Conservation (phyloP, 2,888 invertebrate species). For the Agonum fuliginosum region DNA sequence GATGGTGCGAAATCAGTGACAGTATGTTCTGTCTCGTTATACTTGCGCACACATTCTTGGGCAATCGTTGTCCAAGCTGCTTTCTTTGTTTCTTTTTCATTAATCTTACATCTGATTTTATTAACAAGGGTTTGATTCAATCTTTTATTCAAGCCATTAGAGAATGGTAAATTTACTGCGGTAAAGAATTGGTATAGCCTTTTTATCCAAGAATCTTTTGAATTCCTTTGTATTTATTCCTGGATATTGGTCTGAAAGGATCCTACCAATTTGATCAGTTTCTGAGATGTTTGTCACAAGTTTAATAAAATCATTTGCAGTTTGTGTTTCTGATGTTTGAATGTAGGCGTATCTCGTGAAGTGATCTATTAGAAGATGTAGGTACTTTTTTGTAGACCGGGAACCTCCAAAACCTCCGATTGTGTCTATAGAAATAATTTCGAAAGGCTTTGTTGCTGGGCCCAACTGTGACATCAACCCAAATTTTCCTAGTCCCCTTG, state of each 20-base stretch:
- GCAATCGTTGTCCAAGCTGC: slow-evolving; percentile 63
- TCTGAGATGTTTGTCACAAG: slow-evolving; percentile 62
- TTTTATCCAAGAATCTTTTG: slow-evolving; percentile 64
- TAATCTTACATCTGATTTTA: no score
- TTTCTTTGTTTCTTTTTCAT: no score
- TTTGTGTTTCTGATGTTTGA: slow-evolving; percentile 64
- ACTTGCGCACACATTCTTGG: slow-evolving; percentile 63
- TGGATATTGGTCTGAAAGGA: slow-evolving; percentile 67
- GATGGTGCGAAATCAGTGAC: slow-evolving; percentile 63
- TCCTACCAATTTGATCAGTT: slow-evolving; percentile 63
- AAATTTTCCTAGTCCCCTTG: no score
- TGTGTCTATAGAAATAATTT: slow-evolving; percentile 66
- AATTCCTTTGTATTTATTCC: slow-evolving; percentile 67
- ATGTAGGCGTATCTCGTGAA: slow-evolving; percentile 65
- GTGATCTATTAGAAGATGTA: slow-evolving; percentile 63
- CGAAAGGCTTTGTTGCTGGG: no score
- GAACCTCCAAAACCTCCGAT: slow-evolving; percentile 65
- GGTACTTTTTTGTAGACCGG: slow-evolving; percentile 65
- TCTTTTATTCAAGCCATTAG: slow-evolving; percentile 63
- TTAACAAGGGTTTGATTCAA: no score
- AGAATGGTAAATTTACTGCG: slow-evolving; percentile 61
- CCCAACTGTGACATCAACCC: no score
- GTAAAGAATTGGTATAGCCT: slow-evolving; percentile 62
- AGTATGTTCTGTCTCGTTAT: slow-evolving; percentile 65
- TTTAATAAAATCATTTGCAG: slow-evolving; percentile 65